Conservation (phyloP, 2,797 vertebrate genomes). For the Chiloscyllium punctatum region DNA sequence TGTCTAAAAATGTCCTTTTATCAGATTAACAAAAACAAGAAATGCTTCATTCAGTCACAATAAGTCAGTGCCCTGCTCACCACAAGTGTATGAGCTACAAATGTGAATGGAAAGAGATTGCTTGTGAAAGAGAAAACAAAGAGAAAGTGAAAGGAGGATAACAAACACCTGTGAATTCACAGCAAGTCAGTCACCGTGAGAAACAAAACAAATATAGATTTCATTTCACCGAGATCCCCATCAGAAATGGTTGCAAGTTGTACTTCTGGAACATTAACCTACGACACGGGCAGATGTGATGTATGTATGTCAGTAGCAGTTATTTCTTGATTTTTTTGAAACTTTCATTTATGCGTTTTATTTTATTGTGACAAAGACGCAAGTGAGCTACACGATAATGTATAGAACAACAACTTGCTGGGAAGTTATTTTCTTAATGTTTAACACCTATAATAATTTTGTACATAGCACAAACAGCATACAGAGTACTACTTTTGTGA, state of each 20-base stretch:
- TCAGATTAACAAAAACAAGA: not conserved
- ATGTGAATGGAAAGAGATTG: not conserved
- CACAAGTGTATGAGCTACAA: not conserved
- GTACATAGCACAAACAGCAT: not conserved
- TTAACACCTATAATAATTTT: not conserved
- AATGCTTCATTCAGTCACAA: not conserved
- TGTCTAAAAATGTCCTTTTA: not conserved
- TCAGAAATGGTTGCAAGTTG: not conserved
- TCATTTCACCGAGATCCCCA: not conserved
- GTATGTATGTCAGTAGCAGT: not conserved
- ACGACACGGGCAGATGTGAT: not conserved
- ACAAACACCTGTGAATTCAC: not conserved
- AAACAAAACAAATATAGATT: not conserved
- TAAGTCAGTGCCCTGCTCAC: not conserved
- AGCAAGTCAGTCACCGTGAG: too few species aligned
- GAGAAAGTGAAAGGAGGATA: conserved; percentile 12
- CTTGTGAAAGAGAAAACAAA: not conserved
- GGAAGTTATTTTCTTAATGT: not conserved
- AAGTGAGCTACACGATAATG: not conserved
- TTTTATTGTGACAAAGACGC: not conserved
- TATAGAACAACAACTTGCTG: not conserved
- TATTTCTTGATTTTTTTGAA: not conserved
- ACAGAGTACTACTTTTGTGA: not conserved
- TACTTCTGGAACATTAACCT: not conserved
- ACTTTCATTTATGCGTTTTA: not conserved